phyloP scores from a whole-genome alignment of 2,797 vertebrate species.

The Syngnathus acus region DNA sequence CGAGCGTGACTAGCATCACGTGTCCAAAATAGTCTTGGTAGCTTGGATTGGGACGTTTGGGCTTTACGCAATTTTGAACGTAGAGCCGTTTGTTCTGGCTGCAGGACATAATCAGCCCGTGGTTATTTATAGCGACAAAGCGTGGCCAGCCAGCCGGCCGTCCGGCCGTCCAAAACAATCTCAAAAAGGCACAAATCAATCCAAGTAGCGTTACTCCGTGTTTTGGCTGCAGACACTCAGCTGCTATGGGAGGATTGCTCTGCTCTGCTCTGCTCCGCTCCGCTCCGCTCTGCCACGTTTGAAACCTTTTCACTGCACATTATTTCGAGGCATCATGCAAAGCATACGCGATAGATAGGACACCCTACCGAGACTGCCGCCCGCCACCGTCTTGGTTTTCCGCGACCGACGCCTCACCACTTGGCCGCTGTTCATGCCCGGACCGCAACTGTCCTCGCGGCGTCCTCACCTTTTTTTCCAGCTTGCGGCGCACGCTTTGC shows the following conservation, averaged over 20 bases:
- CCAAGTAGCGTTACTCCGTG: background rate
- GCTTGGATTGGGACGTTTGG: background rate
- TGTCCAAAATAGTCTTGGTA: no score
- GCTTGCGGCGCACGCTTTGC: background rate
- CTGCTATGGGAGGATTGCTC: constrained; percentile 4
- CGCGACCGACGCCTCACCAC: background rate
- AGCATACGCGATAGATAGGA: background rate
- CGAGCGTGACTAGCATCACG: no score
- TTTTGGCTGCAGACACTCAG: background rate
- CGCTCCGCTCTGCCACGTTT: constrained; percentile 19
- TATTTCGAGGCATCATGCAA: constrained; percentile 24
- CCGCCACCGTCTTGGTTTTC: background rate
- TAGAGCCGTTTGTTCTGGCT: background rate
- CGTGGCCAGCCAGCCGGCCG: background rate
- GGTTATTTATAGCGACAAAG: background rate
- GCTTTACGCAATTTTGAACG: background rate
- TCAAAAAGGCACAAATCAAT: background rate
- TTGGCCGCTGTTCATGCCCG: background rate
- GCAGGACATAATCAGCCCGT: background rate
- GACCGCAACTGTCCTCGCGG: background rate
- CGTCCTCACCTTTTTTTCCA: background rate
- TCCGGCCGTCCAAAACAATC: no score
- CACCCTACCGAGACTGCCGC: background rate
- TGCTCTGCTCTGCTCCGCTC: no score
- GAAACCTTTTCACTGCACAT: constrained; percentile 37